A percentile compares a stretch with the other conserved stretches of the same genome.
Conservation (phyloP, 1,140 invertebrate genomes). For the Ceratosolen fusciceps region DNA sequence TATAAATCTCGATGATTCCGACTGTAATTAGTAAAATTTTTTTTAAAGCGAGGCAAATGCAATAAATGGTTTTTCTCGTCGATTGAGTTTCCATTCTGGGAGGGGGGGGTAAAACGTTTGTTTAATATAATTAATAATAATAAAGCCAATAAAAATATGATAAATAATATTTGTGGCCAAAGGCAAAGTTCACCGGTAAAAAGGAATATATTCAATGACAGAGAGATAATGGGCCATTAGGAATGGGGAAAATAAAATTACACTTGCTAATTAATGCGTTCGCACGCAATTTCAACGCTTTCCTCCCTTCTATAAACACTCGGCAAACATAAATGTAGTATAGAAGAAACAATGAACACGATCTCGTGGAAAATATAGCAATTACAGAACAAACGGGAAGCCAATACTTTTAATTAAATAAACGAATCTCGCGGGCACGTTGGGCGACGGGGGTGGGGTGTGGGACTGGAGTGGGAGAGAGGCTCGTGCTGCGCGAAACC, state of each 20-base stretch:
- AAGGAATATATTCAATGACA: background rate
- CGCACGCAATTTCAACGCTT: background rate
- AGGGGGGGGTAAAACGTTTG: too few species aligned
- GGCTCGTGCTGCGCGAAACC: background rate
- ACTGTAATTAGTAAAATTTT: too few species aligned
- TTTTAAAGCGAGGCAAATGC: too few species aligned
- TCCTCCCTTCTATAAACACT: background rate
- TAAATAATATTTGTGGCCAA: too few species aligned
- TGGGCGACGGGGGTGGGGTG: too few species aligned
- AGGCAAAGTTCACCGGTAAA: too few species aligned
- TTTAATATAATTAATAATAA: too few species aligned
- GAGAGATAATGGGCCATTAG: background rate
- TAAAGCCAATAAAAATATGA: too few species aligned
- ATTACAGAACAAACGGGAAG: conserved; percentile 8
- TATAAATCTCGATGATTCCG: too few species aligned
- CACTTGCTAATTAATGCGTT: conserved; percentile 11
- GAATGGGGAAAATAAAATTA: background rate
- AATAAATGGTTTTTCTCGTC: too few species aligned
- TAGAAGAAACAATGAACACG: background rate
- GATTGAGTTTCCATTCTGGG: too few species aligned
- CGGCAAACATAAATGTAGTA: background rate
- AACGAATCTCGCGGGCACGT: background rate
- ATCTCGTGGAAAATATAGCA: conserved; percentile 16
- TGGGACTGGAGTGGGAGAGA: background rate
- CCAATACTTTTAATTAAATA: conserved; percentile 41